Percentiles rank a stretch among this genome's conserved stretches.
Evolutionary conservation across 2,113 vertebrate genomes (phyloP).

Genomic region (Numenius arquata): DNA sequence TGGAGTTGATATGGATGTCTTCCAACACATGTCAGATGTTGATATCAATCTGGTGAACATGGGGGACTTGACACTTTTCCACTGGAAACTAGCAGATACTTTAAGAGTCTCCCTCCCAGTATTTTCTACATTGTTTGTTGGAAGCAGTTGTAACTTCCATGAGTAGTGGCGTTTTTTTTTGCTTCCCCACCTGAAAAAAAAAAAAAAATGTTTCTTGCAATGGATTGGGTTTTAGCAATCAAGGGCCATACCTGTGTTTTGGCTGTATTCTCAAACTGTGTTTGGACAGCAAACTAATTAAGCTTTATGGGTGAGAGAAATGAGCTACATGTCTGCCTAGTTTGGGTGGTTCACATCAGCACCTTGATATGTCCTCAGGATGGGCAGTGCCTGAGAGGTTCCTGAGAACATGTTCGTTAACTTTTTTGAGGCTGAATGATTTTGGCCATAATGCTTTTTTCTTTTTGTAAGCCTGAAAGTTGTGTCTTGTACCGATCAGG

Average conservation of each 20-base stretch:
- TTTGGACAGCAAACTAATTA: constrained; percentile 11
- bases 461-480: constrained; percentile 6
- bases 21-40: constrained; percentile 92
- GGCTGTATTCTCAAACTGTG: not conserved
- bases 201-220: not conserved
- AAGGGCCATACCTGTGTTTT: not conserved
- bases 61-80: not conserved
- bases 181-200: constrained; percentile 9
- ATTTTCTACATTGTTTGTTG: constrained; percentile 25
- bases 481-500: not conserved
- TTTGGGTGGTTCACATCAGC: not conserved
- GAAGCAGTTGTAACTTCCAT: constrained; percentile 5
- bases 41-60: constrained; percentile 84
- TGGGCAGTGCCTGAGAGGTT: constrained; percentile 12
- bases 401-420: not conserved
- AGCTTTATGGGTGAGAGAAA: constrained; percentile 9
- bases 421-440: constrained; percentile 9
- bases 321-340: constrained; percentile 4
- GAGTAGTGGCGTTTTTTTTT: constrained; percentile 27
- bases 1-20: constrained; percentile 94
- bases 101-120: not conserved
- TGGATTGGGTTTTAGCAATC: not conserved
- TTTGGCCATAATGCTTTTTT: constrained; percentile 28
- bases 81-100: constrained; percentile 5
- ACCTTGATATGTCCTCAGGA: not conserved